A percentile compares a stretch with the other conserved stretches of the same genome.
Evolutionary conservation across 2,113 vertebrate species (phyloP).

Genomic region (Muntiacus muntjak): DNA sequence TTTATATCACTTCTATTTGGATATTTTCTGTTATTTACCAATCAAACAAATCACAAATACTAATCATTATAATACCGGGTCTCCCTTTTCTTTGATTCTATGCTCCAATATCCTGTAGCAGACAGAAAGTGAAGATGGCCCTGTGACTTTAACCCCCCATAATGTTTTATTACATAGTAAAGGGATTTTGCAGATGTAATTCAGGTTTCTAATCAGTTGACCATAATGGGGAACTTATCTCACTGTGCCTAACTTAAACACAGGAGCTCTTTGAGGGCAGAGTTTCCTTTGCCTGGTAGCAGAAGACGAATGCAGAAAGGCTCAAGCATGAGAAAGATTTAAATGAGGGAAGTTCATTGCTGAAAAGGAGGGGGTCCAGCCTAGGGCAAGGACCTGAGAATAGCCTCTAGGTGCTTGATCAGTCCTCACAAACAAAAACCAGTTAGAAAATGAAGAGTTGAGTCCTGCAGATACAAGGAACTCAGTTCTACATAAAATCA

Average conservation of each 20-base stretch:
- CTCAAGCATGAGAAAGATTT: background rate
- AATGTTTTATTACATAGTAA: background rate
- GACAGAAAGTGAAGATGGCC: background rate
- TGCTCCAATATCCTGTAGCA: background rate
- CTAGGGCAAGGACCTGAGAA: background rate
- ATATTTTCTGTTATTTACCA: background rate
- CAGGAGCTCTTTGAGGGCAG: background rate
- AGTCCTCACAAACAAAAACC: background rate
- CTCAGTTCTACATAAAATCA: background rate
- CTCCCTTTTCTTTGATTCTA: background rate
- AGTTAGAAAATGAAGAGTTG: background rate
- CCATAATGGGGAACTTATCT: background rate
- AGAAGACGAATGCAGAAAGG: background rate
- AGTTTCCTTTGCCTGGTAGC: background rate
- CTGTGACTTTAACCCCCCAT: background rate
- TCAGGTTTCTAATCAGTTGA: background rate
- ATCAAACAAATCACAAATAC: background rate
- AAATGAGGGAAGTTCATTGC: background rate
- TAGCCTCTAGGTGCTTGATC: background rate
- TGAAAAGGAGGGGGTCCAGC: background rate
- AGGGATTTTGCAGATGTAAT: background rate
- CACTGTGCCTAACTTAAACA: background rate
- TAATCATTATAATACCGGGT: background rate
- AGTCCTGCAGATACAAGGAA: background rate
- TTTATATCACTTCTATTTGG: background rate